Conservation (phyloP, 23 tunicate species). For the Corella eumyota region DNA sequence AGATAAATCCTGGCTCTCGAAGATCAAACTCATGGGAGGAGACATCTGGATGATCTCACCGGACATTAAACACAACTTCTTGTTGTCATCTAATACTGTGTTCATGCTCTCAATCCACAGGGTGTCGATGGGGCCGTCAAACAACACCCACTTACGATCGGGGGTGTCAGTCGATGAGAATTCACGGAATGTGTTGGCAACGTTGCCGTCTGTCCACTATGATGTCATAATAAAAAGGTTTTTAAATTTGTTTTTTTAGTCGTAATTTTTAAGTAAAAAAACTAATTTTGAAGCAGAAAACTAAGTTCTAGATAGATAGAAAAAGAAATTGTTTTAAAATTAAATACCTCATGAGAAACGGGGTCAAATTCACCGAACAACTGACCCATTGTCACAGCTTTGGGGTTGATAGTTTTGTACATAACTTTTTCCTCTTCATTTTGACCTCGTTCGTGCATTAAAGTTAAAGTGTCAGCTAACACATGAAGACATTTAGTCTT, state of each 20-base stretch:
- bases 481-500: conserved; percentile 97
- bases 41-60: conserved; percentile 98
- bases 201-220: conserved; percentile 99
- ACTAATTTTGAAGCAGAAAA: background rate
- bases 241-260: background rate
- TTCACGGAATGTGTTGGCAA: conserved; percentile 93
- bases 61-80: conserved; percentile 94
- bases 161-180: conserved; percentile 90
- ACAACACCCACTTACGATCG: conserved; percentile 96
- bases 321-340: background rate
- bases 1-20: conserved; percentile 94
- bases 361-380: conserved; percentile 97
- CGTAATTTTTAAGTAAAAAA: background rate
- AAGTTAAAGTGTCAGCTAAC: conserved; percentile 75
- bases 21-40: conserved; percentile 89
- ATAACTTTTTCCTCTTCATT: conserved; percentile 90
- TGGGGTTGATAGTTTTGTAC: conserved; percentile 95
- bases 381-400: conserved; percentile 99
- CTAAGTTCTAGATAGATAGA: background rate
- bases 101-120: conserved; percentile 99
- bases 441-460: conserved; percentile 64
- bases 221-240: background rate
- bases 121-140: conserved; percentile 99
- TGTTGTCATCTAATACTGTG: conserved; percentile 96
- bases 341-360: conserved; percentile 85